Conservation (phyloP, 2,797 vertebrate genomes). For the Pempheris klunzingeri region DNA sequence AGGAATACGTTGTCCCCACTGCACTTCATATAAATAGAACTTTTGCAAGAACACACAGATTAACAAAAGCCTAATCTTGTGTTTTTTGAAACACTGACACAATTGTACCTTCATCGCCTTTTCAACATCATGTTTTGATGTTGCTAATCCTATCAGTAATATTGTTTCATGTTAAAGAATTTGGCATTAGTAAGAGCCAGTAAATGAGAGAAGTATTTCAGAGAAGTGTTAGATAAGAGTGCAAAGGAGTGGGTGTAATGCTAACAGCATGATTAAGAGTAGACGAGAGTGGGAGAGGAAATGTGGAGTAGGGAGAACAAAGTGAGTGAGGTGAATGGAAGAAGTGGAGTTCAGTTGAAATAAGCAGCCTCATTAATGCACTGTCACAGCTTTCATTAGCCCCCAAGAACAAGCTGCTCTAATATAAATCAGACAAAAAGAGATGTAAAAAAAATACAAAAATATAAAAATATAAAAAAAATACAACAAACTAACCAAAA, state of each 20-base stretch:
- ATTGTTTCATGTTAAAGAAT: conserved; percentile 52
- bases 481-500: conserved; percentile 49
- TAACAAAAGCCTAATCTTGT: conserved; percentile 7
- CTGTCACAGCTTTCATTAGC: conserved; percentile 92
- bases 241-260: conserved; percentile 42
- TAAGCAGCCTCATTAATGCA: conserved; percentile 91
- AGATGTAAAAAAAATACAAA: conserved; percentile 53
- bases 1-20: conserved; percentile 4
- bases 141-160: conserved; percentile 9
- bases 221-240: conserved; percentile 53
- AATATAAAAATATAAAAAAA: too few relatives aligned
- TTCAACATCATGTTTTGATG: conserved; percentile 4
- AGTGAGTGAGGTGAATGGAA: conserved; percentile 65
- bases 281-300: conserved; percentile 56
- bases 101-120: conserved; percentile 1
- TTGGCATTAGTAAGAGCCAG: conserved; percentile 8
- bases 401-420: conserved; percentile 83
- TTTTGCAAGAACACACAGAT: conserved; percentile 9
- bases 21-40: neutral
- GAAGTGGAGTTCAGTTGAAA: conserved; percentile 84
- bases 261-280: conserved; percentile 44
- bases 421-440: conserved; percentile 86
- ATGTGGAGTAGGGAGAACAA: conserved; percentile 57
- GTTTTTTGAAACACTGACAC: conserved; percentile 9
- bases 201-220: conserved; percentile 34